These are phyloP conservation scores for Coenonympha glycerion DNA, from an alignment of 2,888 invertebrate genomes.

Conservation along the genomic window DNA sequence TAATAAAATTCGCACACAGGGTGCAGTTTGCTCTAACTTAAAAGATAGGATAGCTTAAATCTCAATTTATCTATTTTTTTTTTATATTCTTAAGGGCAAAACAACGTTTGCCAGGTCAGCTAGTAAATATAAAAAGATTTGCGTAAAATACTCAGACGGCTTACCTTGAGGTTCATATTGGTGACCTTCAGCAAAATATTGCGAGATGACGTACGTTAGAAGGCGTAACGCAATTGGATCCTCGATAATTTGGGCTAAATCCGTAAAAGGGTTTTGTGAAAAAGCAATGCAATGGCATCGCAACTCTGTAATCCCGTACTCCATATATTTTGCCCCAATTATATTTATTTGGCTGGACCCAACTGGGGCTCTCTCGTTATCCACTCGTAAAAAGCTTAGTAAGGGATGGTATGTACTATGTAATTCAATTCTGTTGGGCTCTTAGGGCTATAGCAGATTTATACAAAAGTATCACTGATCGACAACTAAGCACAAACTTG, in stretches of 20 bases:
- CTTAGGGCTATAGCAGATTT: constrained; percentile 22
- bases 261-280: constrained; percentile 25
- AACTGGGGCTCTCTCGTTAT: constrained; percentile 55
- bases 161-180: no score
- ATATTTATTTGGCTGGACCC: constrained; percentile 53
- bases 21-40: no score
- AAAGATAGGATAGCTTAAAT: no score
- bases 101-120: no score
- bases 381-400: constrained; percentile 66
- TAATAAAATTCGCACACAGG: no score
- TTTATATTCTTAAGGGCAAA: no score
- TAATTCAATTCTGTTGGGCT: constrained; percentile 59
- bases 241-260: constrained; percentile 21
- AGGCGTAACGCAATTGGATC: constrained; percentile 18
- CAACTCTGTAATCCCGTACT: constrained; percentile 43
- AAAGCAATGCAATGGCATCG: constrained; percentile 27
- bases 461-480: neutral
- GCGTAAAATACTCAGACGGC: no score
- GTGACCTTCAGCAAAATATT: neutral
- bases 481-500: no score
- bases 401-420: constrained; percentile 57
- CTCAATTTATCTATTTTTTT: no score
- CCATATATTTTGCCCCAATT: constrained; percentile 65
- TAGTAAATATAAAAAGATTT: no score
- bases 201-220: constrained; percentile 12